These are phyloP conservation scores for Planococcus citri DNA, from an alignment of 1,140 invertebrate species.

Conservation along the genomic window DNA sequence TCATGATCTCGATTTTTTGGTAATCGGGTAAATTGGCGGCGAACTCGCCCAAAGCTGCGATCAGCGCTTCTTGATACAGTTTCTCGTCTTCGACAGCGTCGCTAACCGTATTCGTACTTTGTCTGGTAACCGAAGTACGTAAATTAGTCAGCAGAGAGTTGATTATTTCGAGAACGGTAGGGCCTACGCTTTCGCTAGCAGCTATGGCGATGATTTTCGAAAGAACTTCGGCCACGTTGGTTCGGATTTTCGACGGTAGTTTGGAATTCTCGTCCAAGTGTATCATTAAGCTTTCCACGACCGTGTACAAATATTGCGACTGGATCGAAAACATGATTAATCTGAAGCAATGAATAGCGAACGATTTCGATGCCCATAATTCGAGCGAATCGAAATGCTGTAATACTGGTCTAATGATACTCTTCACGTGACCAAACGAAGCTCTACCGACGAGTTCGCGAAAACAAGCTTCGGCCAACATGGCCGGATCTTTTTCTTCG, in stretches of 20 bases:
- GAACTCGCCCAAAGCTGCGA: slow-evolving; percentile 95
- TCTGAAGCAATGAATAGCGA: slow-evolving; percentile 90
- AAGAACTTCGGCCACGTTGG: slow-evolving; percentile 86
- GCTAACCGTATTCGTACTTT: slow-evolving; percentile 33
- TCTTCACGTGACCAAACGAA: slow-evolving; percentile 84
- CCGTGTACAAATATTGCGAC: slow-evolving; percentile 94
- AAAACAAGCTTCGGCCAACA: slow-evolving; percentile 85
- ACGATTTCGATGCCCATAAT: slow-evolving; percentile 90
- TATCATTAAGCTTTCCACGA: slow-evolving; percentile 87
- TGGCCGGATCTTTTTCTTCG: slow-evolving; percentile 54
- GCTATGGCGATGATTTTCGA: slow-evolving; percentile 94
- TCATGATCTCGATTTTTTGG: slow-evolving; percentile 99
- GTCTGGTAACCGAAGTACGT: slow-evolving; percentile 69
- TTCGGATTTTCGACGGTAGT: slow-evolving; percentile 68
- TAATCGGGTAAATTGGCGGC: slow-evolving; percentile 97
- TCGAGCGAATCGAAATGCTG: slow-evolving; percentile 91
- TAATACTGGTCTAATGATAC: slow-evolving; percentile 67
- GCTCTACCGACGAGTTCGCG: slow-evolving; percentile 87
- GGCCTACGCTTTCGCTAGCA: slow-evolving; percentile 89
- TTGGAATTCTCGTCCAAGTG: slow-evolving; percentile 76
- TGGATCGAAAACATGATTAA: slow-evolving; percentile 98
- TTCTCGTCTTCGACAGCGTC: slow-evolving; percentile 48
- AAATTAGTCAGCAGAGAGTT: slow-evolving; percentile 88
- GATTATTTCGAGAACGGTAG: slow-evolving; percentile 96
- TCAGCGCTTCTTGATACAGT: slow-evolving; percentile 84